Base-by-base conservation (phyloP, 1,140 invertebrate species). In the Heterodera schachtii region DNA sequence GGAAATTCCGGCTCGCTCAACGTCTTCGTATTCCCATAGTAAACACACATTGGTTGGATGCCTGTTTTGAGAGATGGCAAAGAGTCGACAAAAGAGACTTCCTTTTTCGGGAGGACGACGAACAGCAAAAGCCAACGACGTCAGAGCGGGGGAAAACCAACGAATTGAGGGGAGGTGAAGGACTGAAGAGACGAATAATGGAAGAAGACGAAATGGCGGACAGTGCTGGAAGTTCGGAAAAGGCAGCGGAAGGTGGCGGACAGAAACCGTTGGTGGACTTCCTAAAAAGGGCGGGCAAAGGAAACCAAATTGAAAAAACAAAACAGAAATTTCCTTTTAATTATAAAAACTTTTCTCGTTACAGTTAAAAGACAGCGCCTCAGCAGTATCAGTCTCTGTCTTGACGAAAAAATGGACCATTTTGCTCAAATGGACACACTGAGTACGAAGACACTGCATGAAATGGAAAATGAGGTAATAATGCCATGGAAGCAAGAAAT, bases 11-110 rank as follows among this genome's bases (percentile, higher is more conserved):
- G 11, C 46, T 21, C 19, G 81, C 81, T 11, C 73, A 74, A 67
- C 69, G 73, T 43, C 67, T 73, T 70, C 47, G 52, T 52, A 83
- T 83, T 57, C 82, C 82, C 4, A 49, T 83, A 46, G 82, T 83
- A 16, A 83, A 44, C 83, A 49, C 60, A 31, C 43, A 21, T n/a
- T 83, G 82, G 82, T 70, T 83, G 67, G 66, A 78, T 31, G 75
- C 47, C 46, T 83, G 82, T 64, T 83, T 84, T 73, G 57, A 83
- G 31, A 47, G 74, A 8, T 83, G 82, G 82, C 80, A 78, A 84
- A 73, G 74, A 49, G 46, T 83, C 21, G 82, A 83, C 67, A 82
- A 83, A 67, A 77, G 73, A 7, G 81, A 83, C 70, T 83, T 74
- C 66, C 73, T 84, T 21, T 84, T 83, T 83, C 69, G 57, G 16